Conservation (phyloP, 1,140 invertebrate genomes). For the Ceratina australensis region DNA sequence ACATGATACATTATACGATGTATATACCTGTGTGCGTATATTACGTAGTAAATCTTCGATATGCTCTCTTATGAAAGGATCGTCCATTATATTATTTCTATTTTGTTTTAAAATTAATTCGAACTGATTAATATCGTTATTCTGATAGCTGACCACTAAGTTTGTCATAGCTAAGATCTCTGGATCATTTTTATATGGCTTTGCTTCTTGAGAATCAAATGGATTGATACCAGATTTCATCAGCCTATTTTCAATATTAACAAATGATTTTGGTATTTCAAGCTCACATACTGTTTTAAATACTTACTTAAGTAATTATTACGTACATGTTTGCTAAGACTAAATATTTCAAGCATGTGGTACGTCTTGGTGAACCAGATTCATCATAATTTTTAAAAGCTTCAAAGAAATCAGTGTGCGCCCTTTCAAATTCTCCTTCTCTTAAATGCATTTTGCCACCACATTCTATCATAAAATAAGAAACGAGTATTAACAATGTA, state of each 20-base stretch:
- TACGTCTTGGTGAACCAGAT: constrained; percentile 97
- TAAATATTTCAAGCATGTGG: constrained; percentile 98
- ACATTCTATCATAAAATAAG: constrained; percentile 87
- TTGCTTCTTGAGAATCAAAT: constrained; percentile 99
- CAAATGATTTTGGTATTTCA: neutral
- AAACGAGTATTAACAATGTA: constrained; percentile 1
- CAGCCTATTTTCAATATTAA: constrained; percentile 82
- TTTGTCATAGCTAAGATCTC: constrained; percentile 99
- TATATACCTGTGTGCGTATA: constrained; percentile 92
- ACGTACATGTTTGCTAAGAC: constrained; percentile 97
- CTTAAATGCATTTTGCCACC: constrained; percentile 99
- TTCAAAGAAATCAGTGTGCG: constrained; percentile 99
- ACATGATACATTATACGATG: neutral
- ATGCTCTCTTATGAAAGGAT: constrained; percentile 99
- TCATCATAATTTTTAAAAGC: constrained; percentile 99
- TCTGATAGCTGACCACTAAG: constrained; percentile 98
- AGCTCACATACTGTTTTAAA: neutral
- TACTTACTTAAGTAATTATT: neutral
- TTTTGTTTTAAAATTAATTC: constrained; percentile 98
- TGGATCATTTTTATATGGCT: constrained; percentile 99
- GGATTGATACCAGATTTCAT: constrained; percentile 99
- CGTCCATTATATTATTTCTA: constrained; percentile 98
- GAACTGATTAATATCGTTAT: constrained; percentile 99
- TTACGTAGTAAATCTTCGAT: constrained; percentile 99
- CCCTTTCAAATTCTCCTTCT: constrained; percentile 99